Conservation (phyloP, 2,888 invertebrate species). For the Apodemia mormo region DNA sequence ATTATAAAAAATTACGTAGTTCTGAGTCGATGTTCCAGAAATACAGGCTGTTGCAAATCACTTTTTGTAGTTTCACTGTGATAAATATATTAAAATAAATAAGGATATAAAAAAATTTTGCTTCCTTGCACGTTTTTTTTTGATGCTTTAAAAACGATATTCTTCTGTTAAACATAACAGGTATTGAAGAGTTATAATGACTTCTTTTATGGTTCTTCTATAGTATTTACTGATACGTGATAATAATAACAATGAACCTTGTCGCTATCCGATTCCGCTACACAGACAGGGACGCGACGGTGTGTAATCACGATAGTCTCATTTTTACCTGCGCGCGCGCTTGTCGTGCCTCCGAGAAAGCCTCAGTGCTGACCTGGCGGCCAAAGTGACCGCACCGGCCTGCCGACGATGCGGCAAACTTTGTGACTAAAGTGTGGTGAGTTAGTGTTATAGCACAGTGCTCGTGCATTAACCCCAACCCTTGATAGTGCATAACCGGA, state of each 20-base stretch:
- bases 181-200: not conserved
- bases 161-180: no score
- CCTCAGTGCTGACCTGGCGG: conserved; percentile 74
- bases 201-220: conserved; percentile 5
- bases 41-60: no score
- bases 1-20: no score
- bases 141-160: no score
- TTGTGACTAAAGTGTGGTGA: conserved; percentile 75
- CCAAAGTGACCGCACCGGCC: conserved; percentile 73
- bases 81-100: no score
- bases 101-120: no score
- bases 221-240: conserved; percentile 20
- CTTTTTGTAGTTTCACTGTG: no score
- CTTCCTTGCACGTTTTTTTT: no score
- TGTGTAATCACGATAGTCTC: conserved; percentile 58
- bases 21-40: no score
- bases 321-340: conserved; percentile 68
- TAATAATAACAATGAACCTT: conserved; percentile 38
- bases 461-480: conserved; percentile 76
- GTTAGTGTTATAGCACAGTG: conserved; percentile 73
- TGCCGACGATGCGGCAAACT: conserved; percentile 68
- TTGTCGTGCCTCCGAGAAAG: conserved; percentile 69
- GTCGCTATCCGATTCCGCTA: conserved; percentile 38
- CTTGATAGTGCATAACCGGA: conserved; percentile 78
- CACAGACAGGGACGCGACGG: conserved; percentile 43